Evolutionary conservation across 53 echinoderm and acorn worm genomes (phyloP), one percentile per base, ranked within the genome.

Genomic region (Apostichopus leukothele): DNA sequence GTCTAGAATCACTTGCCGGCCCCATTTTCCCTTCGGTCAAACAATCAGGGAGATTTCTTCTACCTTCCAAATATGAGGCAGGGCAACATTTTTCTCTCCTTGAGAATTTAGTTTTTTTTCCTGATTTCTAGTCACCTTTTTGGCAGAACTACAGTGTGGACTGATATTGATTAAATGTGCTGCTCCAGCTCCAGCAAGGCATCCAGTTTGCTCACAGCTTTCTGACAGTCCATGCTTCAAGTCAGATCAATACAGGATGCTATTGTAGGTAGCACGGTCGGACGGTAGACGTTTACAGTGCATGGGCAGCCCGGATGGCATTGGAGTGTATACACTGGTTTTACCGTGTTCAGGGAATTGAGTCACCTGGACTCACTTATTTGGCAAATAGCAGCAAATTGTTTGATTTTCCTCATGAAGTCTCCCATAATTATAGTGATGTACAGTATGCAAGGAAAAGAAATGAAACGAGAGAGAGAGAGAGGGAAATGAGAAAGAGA

Each of bases 11-110:
- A 81, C 81, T 81, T 8, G 54, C 55, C 55, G 54, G 81, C 81
- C 81, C 81, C 81, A 55, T 51, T 81, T 21, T 19, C 81, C 81
- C 81, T 51, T 21, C 59, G 59, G 81, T 81, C 54, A 81, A 81
- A 81, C 81, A 54, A 59, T 81, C 81, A 8, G 55, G 59, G 55
- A 55, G 54, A 22, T 54, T 54, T 6, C 6, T 54, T 39, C 22
- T 54, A 54, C 22, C 22, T 54, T 25, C 59, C 16, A 16, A 39
- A 54, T 81, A 81, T 54, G 19, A 54, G 81, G 60, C 81, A 55
- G 55, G 55, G 54, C 81, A 81, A 54, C 55, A 21, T 81, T 81
- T 21, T 16, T 50, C 60, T 19, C 57, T 81, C 55, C 55, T 54
- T 54, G 54, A 22, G 22, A 53, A 81, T 81, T 21, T n/a, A 54